phyloP scores from a whole-genome alignment of 2,888 invertebrate genomes.

The Cephus rjabovi region DNA sequence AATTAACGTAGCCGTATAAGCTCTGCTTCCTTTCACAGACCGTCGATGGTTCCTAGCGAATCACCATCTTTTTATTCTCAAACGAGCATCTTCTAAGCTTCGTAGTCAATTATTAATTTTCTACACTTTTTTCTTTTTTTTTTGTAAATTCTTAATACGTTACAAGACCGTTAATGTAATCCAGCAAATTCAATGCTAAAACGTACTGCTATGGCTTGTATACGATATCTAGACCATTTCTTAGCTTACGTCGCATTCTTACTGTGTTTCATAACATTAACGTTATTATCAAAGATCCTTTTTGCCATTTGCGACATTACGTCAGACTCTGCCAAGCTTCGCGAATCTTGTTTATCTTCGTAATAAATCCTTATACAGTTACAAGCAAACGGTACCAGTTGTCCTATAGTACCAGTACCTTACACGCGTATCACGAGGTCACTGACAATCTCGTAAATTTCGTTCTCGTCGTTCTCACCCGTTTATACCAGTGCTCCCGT shows the following conservation, averaged over 20 bases:
- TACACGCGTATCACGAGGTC: not conserved
- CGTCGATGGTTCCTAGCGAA: not conserved
- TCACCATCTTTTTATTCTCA: not conserved
- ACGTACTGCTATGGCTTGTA: too few relatives aligned
- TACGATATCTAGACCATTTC: too few relatives aligned
- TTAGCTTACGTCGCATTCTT: too few relatives aligned
- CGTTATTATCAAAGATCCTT: not conserved
- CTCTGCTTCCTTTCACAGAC: not conserved
- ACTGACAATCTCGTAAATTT: not conserved
- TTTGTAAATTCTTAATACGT: not conserved
- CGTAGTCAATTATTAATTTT: not conserved
- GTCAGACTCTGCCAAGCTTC: not conserved
- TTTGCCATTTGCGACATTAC: not conserved
- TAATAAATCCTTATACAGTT: not conserved
- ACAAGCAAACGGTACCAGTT: not conserved
- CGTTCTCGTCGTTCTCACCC: not conserved
- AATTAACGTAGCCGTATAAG: not conserved
- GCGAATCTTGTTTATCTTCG: not conserved
- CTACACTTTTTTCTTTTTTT: too few relatives aligned
- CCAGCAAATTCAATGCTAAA: too few relatives aligned
- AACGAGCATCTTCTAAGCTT: not conserved
- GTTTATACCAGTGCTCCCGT: not conserved
- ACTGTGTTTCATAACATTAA: not conserved
- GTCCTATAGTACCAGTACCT: not conserved
- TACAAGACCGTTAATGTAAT: not conserved